Conservation (phyloP, 2,888 invertebrate species). For the Eudasyphora cyanicolor region DNA sequence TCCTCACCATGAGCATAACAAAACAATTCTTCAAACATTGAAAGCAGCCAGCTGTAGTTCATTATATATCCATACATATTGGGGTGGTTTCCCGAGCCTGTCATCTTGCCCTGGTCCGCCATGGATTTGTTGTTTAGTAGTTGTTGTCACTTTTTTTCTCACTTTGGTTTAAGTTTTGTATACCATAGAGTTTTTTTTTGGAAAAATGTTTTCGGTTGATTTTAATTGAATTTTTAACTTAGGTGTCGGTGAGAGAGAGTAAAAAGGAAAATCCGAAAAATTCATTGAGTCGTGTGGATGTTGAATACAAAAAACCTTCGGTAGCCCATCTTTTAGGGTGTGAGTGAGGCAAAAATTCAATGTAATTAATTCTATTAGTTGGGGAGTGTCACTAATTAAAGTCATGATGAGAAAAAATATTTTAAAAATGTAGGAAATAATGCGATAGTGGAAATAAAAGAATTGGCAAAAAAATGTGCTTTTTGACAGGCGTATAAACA, state of each 20-base stretch:
- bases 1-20: not conserved
- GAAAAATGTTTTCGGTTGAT: conserved; percentile 32
- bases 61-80: too few relatives aligned
- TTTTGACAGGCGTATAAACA: too few relatives aligned
- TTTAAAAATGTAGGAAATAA: too few relatives aligned
- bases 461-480: too few relatives aligned
- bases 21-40: too few relatives aligned
- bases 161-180: conserved; percentile 13
- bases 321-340: too few relatives aligned
- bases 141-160: conserved; percentile 24
- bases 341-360: not conserved
- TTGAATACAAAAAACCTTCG: too few relatives aligned
- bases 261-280: not conserved
- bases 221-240: conserved; percentile 55
- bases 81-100: too few relatives aligned
- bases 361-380: conserved; percentile 26
- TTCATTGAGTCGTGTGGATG: not conserved
- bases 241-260: conserved; percentile 38
- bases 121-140: not conserved
- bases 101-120: too few relatives aligned
- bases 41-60: too few relatives aligned
- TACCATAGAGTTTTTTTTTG: not conserved
- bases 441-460: too few relatives aligned
- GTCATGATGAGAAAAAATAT: not conserved
- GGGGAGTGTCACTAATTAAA: conserved; percentile 18